These are phyloP conservation scores for Euwallacea similis DNA, from an alignment of 1,140 invertebrate genomes.

Conservation along the genomic window DNA sequence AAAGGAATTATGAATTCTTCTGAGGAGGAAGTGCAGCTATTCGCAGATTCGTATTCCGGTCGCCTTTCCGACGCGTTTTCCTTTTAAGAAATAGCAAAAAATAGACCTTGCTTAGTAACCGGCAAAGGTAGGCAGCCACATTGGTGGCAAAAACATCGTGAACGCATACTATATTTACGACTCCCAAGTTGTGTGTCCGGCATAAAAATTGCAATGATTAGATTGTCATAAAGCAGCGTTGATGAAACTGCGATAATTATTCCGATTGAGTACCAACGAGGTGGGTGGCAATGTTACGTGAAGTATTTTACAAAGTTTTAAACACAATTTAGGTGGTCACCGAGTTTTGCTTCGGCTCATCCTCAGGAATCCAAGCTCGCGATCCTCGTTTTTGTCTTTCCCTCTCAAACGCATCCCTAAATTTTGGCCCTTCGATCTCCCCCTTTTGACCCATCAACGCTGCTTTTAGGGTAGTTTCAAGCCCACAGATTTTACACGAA, in stretches of 20 bases:
- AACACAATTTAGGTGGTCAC: constrained; percentile 28
- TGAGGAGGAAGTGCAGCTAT: constrained; percentile 22
- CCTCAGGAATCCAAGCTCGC: not conserved
- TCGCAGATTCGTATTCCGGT: constrained; percentile 20
- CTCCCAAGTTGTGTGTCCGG: constrained; percentile 19
- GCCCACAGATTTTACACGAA: too few relatives aligned
- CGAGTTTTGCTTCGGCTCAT: not conserved
- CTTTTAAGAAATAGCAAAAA: constrained; percentile 37
- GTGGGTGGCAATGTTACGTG: constrained; percentile 35
- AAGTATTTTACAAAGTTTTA: constrained; percentile 30
- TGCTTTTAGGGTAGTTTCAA: too few relatives aligned
- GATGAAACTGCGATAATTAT: constrained; percentile 35
- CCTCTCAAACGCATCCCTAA: too few relatives aligned
- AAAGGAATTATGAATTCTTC: constrained; percentile 18
- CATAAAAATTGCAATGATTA: constrained; percentile 38
- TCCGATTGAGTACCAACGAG: constrained; percentile 22
- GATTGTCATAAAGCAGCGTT: constrained; percentile 32
- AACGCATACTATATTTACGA: constrained; percentile 36
- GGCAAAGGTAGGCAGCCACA: constrained; percentile 27
- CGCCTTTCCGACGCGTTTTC: constrained; percentile 24
- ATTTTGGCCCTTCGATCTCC: too few relatives aligned
- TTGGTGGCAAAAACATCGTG: constrained; percentile 33
- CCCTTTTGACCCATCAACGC: too few relatives aligned
- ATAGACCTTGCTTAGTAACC: constrained; percentile 36
- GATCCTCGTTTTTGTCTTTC: too few relatives aligned